Conservation (phyloP, 2,888 invertebrate species). For the Lasioglossum malachurum region DNA sequence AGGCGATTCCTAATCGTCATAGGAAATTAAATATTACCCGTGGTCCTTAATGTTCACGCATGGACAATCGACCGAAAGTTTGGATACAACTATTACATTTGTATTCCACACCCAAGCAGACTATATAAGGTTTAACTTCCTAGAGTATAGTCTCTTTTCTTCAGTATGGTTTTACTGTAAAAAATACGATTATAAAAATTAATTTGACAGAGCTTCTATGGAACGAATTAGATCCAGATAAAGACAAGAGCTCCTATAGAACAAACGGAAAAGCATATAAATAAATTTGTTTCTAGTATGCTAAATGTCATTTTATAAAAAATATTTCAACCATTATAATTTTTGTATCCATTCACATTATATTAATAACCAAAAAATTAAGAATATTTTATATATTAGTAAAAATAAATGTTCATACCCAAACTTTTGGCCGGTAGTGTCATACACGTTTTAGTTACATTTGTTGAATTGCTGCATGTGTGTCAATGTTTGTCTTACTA, state of each 20-base stretch:
- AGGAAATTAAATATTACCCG: neutral
- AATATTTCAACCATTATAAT: neutral
- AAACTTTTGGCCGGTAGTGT: neutral
- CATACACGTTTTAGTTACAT: neutral
- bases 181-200: neutral
- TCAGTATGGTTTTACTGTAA: neutral
- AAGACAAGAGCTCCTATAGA: too few relatives aligned
- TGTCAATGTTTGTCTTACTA: conserved; percentile 72
- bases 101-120: neutral
- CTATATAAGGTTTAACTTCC: neutral
- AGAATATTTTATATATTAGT: neutral
- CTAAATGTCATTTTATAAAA: neutral
- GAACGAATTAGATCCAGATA: too few relatives aligned
- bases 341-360: neutral
- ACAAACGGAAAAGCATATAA: too few relatives aligned
- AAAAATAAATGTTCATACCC: neutral
- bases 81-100: neutral
- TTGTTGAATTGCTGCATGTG: conserved; percentile 76
- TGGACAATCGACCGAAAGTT: neutral
- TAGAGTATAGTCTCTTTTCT: neutral
- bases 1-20: neutral
- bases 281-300: neutral
- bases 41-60: conserved; percentile 12
- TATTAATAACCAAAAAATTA: neutral
- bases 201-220: neutral